These are phyloP conservation scores for Mythimna impura DNA, from an alignment of 2,888 invertebrate genomes.

Conservation along the genomic window DNA sequence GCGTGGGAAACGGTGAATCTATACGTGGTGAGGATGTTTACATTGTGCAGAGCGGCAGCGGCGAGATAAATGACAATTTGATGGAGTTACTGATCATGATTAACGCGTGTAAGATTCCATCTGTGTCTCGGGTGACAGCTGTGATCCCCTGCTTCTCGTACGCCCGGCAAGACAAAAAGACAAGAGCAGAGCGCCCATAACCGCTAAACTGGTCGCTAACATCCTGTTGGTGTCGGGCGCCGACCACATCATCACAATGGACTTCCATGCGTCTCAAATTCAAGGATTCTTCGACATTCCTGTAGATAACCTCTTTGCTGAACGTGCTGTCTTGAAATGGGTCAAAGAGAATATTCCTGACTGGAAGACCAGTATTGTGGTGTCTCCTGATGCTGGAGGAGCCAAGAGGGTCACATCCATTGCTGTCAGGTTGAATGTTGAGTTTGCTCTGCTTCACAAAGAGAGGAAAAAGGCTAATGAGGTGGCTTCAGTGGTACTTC, in stretches of 20 bases:
- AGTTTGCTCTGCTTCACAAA: conserved; percentile 99
- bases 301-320: conserved; percentile 98
- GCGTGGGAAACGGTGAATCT: conserved; percentile 98
- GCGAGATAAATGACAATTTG: conserved; percentile 98
- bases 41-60: conserved; percentile 98
- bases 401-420: conserved; percentile 95
- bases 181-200: conserved; percentile 98
- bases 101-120: conserved; percentile 99
- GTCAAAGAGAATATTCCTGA: conserved; percentile 98
- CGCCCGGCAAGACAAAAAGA: conserved; percentile 98
- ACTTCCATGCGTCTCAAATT: conserved; percentile 98
- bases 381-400: conserved; percentile 98
- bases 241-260: conserved; percentile 99
- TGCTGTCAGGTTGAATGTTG: conserved; percentile 95
- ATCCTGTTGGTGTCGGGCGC: conserved; percentile 98
- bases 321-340: conserved; percentile 98
- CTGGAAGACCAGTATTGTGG: conserved; percentile 98
- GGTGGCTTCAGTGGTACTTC: conserved; percentile 98
- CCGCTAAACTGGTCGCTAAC: conserved; percentile 98
- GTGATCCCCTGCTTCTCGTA: conserved; percentile 99
- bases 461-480: conserved; percentile 99
- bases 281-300: conserved; percentile 99
- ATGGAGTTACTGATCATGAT: conserved; percentile 99
- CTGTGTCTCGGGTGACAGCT: conserved; percentile 97
- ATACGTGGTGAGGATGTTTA: conserved; percentile 99